Percentiles rank a stretch among this genome's conserved stretches.
These are phyloP conservation scores for Blastobasis lacticolella DNA, from an alignment of 2,888 invertebrate genomes.

Conservation along the genomic window DNA sequence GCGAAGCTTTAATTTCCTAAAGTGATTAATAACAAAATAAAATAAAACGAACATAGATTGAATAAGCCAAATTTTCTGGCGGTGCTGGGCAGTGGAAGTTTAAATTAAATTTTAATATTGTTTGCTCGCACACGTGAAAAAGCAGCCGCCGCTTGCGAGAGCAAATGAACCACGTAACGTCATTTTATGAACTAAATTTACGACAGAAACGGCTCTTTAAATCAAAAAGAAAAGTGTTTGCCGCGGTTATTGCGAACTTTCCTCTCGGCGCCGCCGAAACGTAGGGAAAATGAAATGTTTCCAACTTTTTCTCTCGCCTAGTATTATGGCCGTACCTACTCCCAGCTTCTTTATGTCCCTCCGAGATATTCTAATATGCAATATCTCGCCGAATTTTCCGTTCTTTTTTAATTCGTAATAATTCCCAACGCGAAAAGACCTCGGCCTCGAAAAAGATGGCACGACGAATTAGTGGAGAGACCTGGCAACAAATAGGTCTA, in stretches of 20 bases:
- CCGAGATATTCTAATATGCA: conserved; percentile 9
- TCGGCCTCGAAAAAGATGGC: no score
- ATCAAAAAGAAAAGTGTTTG: conserved; percentile 24
- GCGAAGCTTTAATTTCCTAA: no score
- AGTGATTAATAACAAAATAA: no score
- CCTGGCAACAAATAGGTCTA: no score
- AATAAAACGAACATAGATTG: no score
- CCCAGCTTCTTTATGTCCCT: conserved; percentile 3
- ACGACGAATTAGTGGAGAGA: no score
- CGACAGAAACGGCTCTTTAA: conserved; percentile 21
- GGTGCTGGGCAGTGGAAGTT: not conserved
- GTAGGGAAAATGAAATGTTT: conserved; percentile 6
- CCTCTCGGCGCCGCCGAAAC: conserved; percentile 8
- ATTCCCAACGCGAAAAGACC: no score
- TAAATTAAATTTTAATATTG: conserved; percentile 9
- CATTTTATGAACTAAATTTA: conserved; percentile 26
- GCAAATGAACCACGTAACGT: conserved; percentile 21
- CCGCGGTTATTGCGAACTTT: conserved; percentile 18
- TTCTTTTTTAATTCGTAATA: conserved; percentile 1
- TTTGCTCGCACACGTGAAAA: conserved; percentile 5
- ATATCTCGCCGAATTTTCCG: conserved; percentile 19
- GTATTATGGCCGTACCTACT: conserved; percentile 6
- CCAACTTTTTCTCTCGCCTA: conserved; percentile 5
- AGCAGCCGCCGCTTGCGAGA: conserved; percentile 4
- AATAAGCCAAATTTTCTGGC: no score